phyloP scores from a whole-genome alignment of 2,888 invertebrate species.

The Thecophora atra region DNA sequence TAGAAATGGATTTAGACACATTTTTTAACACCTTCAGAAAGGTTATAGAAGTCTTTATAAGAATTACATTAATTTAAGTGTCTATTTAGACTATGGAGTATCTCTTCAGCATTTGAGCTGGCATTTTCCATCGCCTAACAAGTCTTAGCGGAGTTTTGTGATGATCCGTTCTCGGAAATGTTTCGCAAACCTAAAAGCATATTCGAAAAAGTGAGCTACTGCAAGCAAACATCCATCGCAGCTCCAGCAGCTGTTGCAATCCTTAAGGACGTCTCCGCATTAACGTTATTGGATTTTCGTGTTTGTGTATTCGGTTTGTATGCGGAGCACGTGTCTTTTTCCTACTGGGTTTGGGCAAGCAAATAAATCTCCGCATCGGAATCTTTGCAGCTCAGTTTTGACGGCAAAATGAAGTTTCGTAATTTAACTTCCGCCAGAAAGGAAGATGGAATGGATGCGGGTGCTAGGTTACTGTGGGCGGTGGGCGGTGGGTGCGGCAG shows the following conservation, averaged over 20 bases:
- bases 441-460: not conserved
- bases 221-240: not conserved
- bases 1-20: too few relatives aligned
- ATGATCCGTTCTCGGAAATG: not conserved
- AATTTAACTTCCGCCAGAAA: slow-evolving; percentile 36
- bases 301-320: too few relatives aligned
- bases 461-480: not conserved
- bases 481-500: not conserved
- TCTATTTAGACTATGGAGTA: too few relatives aligned
- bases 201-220: not conserved
- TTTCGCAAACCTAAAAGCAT: not conserved
- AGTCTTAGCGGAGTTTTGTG: not conserved
- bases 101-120: too few relatives aligned
- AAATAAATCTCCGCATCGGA: slow-evolving; percentile 32
- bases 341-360: slow-evolving; percentile 19
- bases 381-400: slow-evolving; percentile 2
- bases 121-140: not conserved
- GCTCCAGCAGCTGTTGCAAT: not conserved
- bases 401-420: slow-evolving; percentile 37
- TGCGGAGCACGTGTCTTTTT: not conserved
- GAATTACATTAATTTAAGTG: too few relatives aligned
- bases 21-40: too few relatives aligned
- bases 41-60: too few relatives aligned
- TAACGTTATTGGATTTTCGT: not conserved
- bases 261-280: not conserved